Percentiles rank a stretch among this genome's conserved stretches.
Conservation (phyloP, 2,113 vertebrate species). For the Microtus montanus region DNA sequence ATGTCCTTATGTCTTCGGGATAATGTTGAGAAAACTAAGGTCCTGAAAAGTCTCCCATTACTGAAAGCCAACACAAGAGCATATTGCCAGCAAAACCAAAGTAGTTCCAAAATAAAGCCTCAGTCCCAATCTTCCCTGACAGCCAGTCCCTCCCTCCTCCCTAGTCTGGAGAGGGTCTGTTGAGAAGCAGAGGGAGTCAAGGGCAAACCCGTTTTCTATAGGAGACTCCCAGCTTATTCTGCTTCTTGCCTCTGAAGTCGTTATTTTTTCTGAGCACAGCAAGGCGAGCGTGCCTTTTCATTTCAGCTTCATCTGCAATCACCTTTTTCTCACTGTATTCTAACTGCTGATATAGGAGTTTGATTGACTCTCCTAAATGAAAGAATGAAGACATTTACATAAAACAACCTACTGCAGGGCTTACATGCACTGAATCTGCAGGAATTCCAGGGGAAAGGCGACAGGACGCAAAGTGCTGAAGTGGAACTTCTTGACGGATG, state of each 20-base stretch:
- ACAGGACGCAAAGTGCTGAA: slow-evolving; percentile 53
- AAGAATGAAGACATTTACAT: slow-evolving; percentile 68
- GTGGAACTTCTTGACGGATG: slow-evolving; percentile 47
- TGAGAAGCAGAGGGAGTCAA: not conserved
- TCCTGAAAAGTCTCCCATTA: not conserved
- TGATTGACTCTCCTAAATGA: slow-evolving; percentile 55
- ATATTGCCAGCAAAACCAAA: not conserved
- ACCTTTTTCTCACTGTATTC: slow-evolving; percentile 64
- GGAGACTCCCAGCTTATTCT: not conserved
- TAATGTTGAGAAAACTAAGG: not conserved
- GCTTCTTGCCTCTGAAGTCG: not conserved
- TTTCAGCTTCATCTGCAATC: slow-evolving; percentile 61
- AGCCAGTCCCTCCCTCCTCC: not conserved
- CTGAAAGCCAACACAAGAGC: not conserved
- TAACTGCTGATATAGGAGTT: slow-evolving; percentile 75
- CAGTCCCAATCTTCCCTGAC: not conserved
- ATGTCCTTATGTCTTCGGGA: not conserved
- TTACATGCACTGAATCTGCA: not conserved
- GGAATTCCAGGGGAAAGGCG: slow-evolving; percentile 55
- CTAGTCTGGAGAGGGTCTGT: not conserved
- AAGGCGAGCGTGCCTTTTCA: slow-evolving; percentile 35
- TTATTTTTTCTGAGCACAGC: slow-evolving; percentile 54
- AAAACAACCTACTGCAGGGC: slow-evolving; percentile 24
- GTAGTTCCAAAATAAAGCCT: not conserved
- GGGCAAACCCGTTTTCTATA: not conserved